These are phyloP conservation scores for Gonocerus acuteangulatus DNA, from an alignment of 2,888 invertebrate species.

Conservation along the genomic window DNA sequence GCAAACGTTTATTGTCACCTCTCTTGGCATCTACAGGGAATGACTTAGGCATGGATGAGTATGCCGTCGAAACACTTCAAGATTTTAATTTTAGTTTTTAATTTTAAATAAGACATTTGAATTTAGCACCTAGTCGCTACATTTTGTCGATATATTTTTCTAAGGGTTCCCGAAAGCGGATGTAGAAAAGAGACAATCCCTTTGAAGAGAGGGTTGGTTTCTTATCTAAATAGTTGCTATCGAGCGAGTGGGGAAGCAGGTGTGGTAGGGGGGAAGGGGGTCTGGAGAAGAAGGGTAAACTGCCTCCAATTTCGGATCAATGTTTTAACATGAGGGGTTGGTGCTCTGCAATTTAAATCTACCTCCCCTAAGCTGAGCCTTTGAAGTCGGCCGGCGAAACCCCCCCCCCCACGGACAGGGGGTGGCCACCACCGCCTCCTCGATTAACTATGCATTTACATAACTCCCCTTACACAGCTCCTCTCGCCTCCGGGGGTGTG, in stretches of 20 bases:
- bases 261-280: slow-evolving; percentile 19
- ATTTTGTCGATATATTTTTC: too few species aligned
- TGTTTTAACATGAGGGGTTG: slow-evolving; percentile 41
- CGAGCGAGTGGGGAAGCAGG: slow-evolving; percentile 20
- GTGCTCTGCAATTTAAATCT: slow-evolving; percentile 39
- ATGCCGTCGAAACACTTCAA: too few species aligned
- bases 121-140: too few species aligned
- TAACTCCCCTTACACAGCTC: slow-evolving; percentile 3
- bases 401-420: neutral
- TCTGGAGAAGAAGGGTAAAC: slow-evolving; percentile 34
- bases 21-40: too few species aligned
- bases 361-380: slow-evolving; percentile 24
- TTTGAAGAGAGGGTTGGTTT: slow-evolving; percentile 2
- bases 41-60: too few species aligned
- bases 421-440: slow-evolving; percentile 11
- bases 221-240: slow-evolving; percentile 25
- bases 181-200: neutral
- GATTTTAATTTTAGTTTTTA: too few species aligned
- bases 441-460: slow-evolving; percentile 24
- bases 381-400: slow-evolving; percentile 21
- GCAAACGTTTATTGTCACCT: too few species aligned
- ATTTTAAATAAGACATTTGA: too few species aligned
- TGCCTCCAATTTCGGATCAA: slow-evolving; percentile 40
- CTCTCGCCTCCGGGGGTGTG: too few species aligned
- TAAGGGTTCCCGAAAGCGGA: neutral